phyloP scores from a whole-genome alignment of 2,888 invertebrate species.

The Monoplex corrugatus region DNA sequence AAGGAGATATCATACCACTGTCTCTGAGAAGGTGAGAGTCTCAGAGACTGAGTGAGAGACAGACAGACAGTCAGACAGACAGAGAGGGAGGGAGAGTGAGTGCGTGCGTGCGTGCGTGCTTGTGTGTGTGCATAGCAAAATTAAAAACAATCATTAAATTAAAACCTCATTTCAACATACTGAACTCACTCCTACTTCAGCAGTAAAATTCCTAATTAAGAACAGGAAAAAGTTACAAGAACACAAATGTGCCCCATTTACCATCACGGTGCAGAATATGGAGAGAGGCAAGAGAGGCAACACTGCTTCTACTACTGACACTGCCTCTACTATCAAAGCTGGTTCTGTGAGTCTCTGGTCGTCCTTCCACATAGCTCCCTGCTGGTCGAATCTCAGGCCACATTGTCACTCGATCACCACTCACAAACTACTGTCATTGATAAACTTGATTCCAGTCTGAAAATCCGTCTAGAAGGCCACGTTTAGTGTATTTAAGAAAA shows the following conservation, averaged over 20 bases:
- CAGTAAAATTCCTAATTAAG: too few relatives aligned
- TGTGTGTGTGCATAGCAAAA: not conserved
- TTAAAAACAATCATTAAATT: too few relatives aligned
- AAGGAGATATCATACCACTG: too few relatives aligned
- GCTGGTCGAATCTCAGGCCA: constrained; percentile 37
- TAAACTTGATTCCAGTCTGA: too few relatives aligned
- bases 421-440: too few relatives aligned
- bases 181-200: too few relatives aligned
- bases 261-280: not conserved
- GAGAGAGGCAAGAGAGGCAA: not conserved
- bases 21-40: too few relatives aligned
- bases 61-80: not conserved
- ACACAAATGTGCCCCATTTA: not conserved
- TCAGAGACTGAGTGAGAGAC: not conserved
- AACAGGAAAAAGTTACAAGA: too few relatives aligned
- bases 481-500: too few relatives aligned
- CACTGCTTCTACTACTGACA: too few relatives aligned
- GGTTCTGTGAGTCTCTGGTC: not conserved
- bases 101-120: not conserved
- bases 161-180: too few relatives aligned
- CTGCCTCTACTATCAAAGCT: not conserved
- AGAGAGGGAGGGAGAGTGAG: constrained; percentile 18
- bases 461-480: too few relatives aligned
- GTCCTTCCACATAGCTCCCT: constrained; percentile 21
- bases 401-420: not conserved